Evolutionary conservation across 2,797 vertebrate species (phyloP).

Genomic region (Rhyacichthys aspro): DNA sequence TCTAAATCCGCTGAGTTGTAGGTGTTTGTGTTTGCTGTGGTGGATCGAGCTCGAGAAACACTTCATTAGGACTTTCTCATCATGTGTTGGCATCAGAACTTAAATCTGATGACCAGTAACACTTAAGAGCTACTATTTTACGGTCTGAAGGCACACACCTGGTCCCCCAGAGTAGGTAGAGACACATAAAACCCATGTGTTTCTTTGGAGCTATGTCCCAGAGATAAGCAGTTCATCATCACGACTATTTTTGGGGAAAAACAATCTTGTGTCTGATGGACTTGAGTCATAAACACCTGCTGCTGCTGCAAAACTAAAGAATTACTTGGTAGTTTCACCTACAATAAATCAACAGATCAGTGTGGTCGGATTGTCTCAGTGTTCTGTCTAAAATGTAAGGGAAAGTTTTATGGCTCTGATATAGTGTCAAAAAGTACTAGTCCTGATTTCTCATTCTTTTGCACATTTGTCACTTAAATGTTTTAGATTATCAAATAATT

Average conservation of each 20-base stretch:
- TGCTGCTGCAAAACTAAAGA: slow-evolving; percentile 1
- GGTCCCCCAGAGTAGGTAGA: no score
- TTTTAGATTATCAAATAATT: no score
- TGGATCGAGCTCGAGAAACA: no score
- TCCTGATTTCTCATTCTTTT: no score
- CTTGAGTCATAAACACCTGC: slow-evolving; percentile 1
- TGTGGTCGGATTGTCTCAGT: background rate
- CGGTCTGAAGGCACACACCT: background rate
- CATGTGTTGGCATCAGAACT: no score
- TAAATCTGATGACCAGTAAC: no score
- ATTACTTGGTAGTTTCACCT: background rate
- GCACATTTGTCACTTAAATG: no score
- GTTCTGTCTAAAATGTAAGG: background rate
- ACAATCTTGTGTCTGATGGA: slow-evolving; percentile 1
- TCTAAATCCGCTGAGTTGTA: no score
- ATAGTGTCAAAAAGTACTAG: no score
- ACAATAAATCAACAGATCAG: background rate
- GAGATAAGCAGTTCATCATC: background rate
- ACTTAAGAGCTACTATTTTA: no score
- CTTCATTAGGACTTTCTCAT: no score
- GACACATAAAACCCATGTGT: background rate
- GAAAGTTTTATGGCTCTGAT: background rate
- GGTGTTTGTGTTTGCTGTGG: no score
- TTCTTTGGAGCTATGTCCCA: background rate
- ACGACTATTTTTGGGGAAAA: background rate